Percentiles rank a stretch among this genome's conserved stretches.
Evolutionary conservation across 2,888 invertebrate genomes (phyloP).

Genomic region (Phyllotreta cruciferae): DNA sequence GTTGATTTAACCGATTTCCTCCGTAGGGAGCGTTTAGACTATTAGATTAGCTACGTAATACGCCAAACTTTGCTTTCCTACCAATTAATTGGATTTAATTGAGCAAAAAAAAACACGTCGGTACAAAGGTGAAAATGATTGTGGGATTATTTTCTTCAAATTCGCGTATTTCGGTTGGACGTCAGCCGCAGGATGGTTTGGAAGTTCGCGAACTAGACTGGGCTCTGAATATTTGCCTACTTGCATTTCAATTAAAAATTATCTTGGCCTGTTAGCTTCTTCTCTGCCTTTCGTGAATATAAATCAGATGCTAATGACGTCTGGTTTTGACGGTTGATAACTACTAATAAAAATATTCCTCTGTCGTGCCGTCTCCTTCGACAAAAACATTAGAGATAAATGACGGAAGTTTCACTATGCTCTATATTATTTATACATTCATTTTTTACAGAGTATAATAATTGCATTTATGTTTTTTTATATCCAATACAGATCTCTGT

Average conservation of each 20-base stretch:
- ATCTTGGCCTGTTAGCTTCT: conserved; percentile 27
- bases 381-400: conserved; percentile 33
- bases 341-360: conserved; percentile 35
- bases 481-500: no score
- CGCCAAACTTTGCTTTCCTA: no score
- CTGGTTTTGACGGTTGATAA: conserved; percentile 38
- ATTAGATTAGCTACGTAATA: no score
- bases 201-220: conserved; percentile 14
- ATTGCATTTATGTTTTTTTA: no score
- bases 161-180: background rate
- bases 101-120: no score
- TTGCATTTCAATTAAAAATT: conserved; percentile 30
- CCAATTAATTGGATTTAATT: no score
- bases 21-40: no score
- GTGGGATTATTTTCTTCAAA: no score
- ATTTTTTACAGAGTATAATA: conserved; percentile 7
- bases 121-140: no score
- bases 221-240: conserved; percentile 9
- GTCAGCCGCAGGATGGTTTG: background rate
- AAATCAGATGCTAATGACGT: conserved; percentile 41
- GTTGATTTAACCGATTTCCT: no score
- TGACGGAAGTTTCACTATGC: conserved; percentile 21
- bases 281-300: conserved; percentile 30
- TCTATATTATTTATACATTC: conserved; percentile 30
- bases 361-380: conserved; percentile 18